These are phyloP conservation scores for Agelaius tricolor DNA, from an alignment of 2,113 vertebrate species.

Conservation along the genomic window DNA sequence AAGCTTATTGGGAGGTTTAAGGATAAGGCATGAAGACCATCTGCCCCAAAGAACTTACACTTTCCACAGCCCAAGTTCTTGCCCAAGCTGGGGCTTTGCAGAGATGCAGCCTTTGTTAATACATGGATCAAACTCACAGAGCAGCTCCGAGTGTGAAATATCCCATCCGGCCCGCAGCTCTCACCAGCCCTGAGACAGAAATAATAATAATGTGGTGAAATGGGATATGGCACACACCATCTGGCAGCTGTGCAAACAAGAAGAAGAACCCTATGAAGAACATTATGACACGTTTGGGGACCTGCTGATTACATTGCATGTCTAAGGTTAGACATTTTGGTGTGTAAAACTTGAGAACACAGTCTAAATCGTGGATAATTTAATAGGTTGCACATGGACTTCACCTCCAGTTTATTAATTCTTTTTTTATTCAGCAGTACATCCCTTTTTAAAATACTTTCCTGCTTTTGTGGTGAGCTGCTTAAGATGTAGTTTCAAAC, in stretches of 20 bases:
- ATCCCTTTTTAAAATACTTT: neutral
- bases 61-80: neutral
- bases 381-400: conserved; percentile 61
- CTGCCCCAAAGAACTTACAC: neutral
- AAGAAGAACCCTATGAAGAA: conserved; percentile 63
- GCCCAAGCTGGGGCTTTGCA: neutral
- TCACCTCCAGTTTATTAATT: conserved; percentile 41
- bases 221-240: conserved; percentile 63
- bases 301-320: conserved; percentile 65
- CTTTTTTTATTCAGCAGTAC: conserved; percentile 34
- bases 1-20: neutral
- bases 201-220: conserved; percentile 62
- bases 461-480: conserved; percentile 2
- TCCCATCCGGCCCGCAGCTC: conserved; percentile 53
- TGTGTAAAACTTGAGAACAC: conserved; percentile 58
- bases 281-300: conserved; percentile 62
- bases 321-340: conserved; percentile 62
- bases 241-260: conserved; percentile 80
- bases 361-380: conserved; percentile 41
- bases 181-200: conserved; percentile 66
- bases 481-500: conserved; percentile 38
- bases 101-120: conserved; percentile 19
- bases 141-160: conserved; percentile 31
- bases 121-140: conserved; percentile 27
- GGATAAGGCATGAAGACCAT: neutral